Base-by-base conservation (phyloP, 2,888 invertebrate genomes). In the Eilema depressum region DNA sequence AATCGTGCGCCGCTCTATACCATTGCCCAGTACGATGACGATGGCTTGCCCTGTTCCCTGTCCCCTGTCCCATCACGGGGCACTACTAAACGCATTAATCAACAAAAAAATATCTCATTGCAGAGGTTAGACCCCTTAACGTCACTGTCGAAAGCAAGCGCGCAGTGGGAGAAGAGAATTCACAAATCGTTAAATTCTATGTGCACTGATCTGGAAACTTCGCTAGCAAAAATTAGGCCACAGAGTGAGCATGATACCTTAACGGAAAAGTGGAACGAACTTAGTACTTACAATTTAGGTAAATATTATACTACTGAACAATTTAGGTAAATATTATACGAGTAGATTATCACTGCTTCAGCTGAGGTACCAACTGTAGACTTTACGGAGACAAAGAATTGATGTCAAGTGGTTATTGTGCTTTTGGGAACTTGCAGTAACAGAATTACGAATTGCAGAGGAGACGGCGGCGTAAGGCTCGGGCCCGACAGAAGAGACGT, bases 161-260 rank as follows among this genome's bases (percentile, higher is more conserved):
- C 97, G 33, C 97, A 98, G 81, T 99, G 99, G 99, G 99, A 99
- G 89, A 97, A 98, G 82, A 96, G 99, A 75, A 98, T 99, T 68
- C 97, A 98, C 83, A 99, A 99, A 93, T 99, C 99, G 28, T 94
- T 99, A 70, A 98, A 99, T 93, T 98, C 99, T 1, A 99, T 99
- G 98, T 98, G 98, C 84, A 97, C 97, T 61, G 99, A 99, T 92
- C 94, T 99, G 63, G 98, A 98, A 85, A 97, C 98, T 62, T 97
- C 98, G 10, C 91, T 99, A 75, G 98, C 98, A 2, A 97, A 97
- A 88, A 95, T 97, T 77, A 95, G 99, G 76, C 95, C 96, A 14
- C 96, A 96, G 53, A 95, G 96, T 61, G 99, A 99, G 87, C 97
- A 97, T 70, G 98, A 98, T 78, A 98, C 98, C 83, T 93, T 99